Percentiles rank a stretch among this genome's conserved stretches.
These are phyloP conservation scores for Nemurella pictetii DNA, from an alignment of 2,888 invertebrate genomes.

Conservation along the genomic window DNA sequence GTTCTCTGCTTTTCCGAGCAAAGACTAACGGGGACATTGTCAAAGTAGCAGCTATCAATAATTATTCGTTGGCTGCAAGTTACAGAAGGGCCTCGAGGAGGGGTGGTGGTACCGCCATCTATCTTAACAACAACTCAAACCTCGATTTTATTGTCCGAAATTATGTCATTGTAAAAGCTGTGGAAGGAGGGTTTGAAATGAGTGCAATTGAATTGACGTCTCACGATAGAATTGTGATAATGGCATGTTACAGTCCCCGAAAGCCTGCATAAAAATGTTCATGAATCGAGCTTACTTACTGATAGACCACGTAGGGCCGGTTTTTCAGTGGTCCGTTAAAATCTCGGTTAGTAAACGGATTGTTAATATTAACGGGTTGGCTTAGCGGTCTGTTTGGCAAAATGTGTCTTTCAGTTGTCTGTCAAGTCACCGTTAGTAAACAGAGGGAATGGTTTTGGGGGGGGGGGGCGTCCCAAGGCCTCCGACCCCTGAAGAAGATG, in stretches of 20 bases:
- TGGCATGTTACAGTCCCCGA: not conserved
- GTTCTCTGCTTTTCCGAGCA: constrained; percentile 11
- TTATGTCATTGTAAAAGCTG: constrained; percentile 13
- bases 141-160: not conserved
- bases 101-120: constrained; percentile 17
- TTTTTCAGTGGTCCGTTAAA: not conserved
- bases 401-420: no score
- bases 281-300: not conserved
- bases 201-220: constrained; percentile 12
- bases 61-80: not conserved
- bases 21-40: not conserved
- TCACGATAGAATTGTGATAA: not conserved
- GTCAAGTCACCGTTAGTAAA: no score
- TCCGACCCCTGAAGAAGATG: no score
- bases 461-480: no score
- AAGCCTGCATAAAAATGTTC: not conserved
- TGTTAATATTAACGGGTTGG: no score
- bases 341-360: no score
- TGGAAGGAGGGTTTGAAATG: constrained; percentile 8
- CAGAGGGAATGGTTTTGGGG: no score
- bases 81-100: not conserved
- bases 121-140: not conserved
- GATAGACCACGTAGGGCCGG: not conserved
- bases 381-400: no score
- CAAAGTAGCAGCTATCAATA: not conserved